Evolutionary conservation across 2,113 vertebrate species (phyloP).

Genomic region (Chlamydotis undulata): DNA sequence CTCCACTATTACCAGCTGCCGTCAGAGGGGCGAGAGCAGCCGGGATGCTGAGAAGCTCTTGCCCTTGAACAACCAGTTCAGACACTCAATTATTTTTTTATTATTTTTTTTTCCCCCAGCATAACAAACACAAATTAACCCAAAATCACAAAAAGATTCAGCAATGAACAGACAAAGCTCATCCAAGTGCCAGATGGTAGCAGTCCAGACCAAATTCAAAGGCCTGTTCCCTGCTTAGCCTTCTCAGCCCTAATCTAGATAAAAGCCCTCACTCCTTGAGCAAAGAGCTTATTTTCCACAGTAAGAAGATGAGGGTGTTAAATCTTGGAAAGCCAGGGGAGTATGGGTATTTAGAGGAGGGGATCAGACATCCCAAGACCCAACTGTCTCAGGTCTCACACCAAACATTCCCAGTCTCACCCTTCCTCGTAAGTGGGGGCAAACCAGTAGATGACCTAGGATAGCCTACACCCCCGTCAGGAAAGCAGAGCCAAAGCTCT

Average conservation of each 20-base stretch:
- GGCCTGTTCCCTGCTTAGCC: neutral
- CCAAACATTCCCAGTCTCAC: rapidly evolving
- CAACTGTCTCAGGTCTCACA: neutral
- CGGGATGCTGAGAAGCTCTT: neutral
- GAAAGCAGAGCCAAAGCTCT: neutral
- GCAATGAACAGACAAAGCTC: neutral
- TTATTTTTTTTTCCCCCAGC: neutral
- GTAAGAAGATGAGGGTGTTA: conserved; percentile 44
- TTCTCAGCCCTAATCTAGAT: conserved; percentile 14
- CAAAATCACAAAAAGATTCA: neutral
- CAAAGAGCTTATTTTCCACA: neutral
- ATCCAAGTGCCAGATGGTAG: conserved; percentile 4
- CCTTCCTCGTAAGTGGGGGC: no score
- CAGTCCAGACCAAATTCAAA: neutral
- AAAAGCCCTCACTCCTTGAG: neutral
- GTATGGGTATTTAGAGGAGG: neutral
- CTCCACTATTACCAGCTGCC: neutral
- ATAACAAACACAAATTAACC: neutral
- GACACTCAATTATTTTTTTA: neutral
- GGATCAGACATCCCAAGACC: neutral
- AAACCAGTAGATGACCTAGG: neutral
- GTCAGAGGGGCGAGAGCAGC: neutral
- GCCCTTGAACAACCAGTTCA: neutral
- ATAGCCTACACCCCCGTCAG: rapidly evolving
- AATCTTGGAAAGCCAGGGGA: neutral